Evolutionary conservation across 2,113 vertebrate species (phyloP).

Genomic region (Numida meleagris): DNA sequence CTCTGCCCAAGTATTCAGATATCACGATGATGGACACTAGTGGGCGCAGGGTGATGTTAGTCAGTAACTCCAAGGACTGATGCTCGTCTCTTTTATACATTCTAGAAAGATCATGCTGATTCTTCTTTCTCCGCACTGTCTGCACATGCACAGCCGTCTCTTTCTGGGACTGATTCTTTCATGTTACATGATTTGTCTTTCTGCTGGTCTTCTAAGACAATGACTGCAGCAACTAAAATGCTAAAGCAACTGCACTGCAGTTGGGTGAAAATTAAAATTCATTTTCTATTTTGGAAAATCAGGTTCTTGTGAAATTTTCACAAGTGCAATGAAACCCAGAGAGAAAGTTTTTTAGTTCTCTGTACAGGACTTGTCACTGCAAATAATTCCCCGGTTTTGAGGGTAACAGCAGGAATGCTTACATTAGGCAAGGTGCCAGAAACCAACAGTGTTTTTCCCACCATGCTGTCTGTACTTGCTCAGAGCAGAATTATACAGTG

Average conservation of each 20-base stretch:
- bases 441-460: conserved; percentile 57
- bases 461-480: conserved; percentile 48
- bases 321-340: neutral
- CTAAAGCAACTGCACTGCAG: neutral
- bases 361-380: conserved; percentile 1
- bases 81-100: conserved; percentile 45
- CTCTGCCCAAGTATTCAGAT: conserved; percentile 65
- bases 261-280: neutral
- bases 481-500: conserved; percentile 34
- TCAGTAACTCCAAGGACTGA: conserved; percentile 48
- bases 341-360: conserved; percentile 22
- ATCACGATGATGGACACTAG: conserved; percentile 52
- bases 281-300: neutral
- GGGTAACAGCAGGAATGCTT: conserved; percentile 55
- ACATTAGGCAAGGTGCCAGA: conserved; percentile 66
- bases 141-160: conserved; percentile 44
- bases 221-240: neutral
- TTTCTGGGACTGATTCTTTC: conserved; percentile 39
- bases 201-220: neutral
- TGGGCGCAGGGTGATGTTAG: conserved; percentile 28
- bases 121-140: conserved; percentile 46
- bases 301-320: neutral
- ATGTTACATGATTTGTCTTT: conserved; percentile 30
- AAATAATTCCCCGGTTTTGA: conserved; percentile 31
- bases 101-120: conserved; percentile 51